phyloP scores from a whole-genome alignment of 2,797 vertebrate species.

The Coranthus polyacanthus region DNA sequence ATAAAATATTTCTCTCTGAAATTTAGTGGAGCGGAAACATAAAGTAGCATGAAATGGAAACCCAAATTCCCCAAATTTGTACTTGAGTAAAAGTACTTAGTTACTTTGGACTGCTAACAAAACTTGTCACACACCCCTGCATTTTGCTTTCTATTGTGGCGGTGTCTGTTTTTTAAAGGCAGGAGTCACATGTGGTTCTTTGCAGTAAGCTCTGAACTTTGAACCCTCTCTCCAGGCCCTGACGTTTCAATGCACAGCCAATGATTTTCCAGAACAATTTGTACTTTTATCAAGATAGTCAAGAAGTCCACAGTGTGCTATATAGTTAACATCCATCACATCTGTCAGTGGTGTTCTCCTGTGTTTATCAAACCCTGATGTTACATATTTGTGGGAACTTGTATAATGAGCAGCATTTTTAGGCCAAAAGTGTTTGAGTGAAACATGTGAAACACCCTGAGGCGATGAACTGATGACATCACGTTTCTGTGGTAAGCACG shows the following conservation, averaged over 20 bases:
- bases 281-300: conserved; percentile 25
- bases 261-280: conserved; percentile 15
- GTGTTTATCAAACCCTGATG: conserved; percentile 42
- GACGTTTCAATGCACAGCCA: conserved; percentile 18
- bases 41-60: too few relatives aligned
- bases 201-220: conserved; percentile 18
- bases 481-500: conserved; percentile 25
- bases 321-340: background rate
- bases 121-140: too few relatives aligned
- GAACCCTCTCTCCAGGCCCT: conserved; percentile 2
- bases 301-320: background rate
- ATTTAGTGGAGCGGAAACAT: too few relatives aligned
- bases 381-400: conserved; percentile 63
- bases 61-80: too few relatives aligned
- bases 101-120: background rate
- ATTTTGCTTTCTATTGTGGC: conserved; percentile 1
- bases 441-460: conserved; percentile 47
- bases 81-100: too few relatives aligned
- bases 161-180: too few relatives aligned
- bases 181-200: background rate
- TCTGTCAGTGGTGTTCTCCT: conserved; percentile 31
- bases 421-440: conserved; percentile 39
- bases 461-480: conserved; percentile 56
- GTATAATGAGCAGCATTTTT: conserved; percentile 44
- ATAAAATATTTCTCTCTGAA: too few relatives aligned